Conservation (phyloP, 2,888 invertebrate species). For the Pyrrhia umbra region DNA sequence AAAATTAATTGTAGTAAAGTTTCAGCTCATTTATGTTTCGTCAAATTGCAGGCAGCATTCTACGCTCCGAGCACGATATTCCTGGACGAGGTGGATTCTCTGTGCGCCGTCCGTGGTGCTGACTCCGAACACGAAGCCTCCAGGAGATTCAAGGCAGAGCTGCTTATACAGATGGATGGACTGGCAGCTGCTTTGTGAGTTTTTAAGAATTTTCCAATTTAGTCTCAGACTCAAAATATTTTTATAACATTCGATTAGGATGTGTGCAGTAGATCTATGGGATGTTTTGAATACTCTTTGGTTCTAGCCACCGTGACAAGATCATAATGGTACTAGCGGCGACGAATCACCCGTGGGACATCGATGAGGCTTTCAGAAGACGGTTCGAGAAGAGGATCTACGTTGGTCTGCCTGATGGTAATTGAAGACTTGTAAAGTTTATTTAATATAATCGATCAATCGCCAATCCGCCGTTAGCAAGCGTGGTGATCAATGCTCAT, state of each 20-base stretch:
- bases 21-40: background rate
- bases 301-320: constrained; percentile 89
- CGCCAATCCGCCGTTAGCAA: too few species aligned
- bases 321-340: constrained; percentile 97
- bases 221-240: too few species aligned
- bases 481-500: too few species aligned
- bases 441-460: too few species aligned
- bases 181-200: constrained; percentile 91
- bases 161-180: constrained; percentile 98
- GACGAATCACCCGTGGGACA: constrained; percentile 98
- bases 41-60: constrained; percentile 92
- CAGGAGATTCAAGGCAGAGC: constrained; percentile 95
- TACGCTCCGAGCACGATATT: constrained; percentile 97
- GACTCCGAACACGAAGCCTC: constrained; percentile 97
- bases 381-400: constrained; percentile 97
- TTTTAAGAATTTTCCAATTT: background rate
- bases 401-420: constrained; percentile 95
- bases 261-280: background rate
- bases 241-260: too few species aligned
- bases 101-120: constrained; percentile 95
- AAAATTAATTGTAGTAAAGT: too few species aligned
- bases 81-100: constrained; percentile 96
- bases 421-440: constrained; percentile 29
- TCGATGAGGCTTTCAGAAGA: constrained; percentile 96
- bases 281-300: background rate